Conservation (phyloP, 30 jellyfish, hydroid and myxozoan genomes). For the Pseudorhiza aurosa region DNA sequence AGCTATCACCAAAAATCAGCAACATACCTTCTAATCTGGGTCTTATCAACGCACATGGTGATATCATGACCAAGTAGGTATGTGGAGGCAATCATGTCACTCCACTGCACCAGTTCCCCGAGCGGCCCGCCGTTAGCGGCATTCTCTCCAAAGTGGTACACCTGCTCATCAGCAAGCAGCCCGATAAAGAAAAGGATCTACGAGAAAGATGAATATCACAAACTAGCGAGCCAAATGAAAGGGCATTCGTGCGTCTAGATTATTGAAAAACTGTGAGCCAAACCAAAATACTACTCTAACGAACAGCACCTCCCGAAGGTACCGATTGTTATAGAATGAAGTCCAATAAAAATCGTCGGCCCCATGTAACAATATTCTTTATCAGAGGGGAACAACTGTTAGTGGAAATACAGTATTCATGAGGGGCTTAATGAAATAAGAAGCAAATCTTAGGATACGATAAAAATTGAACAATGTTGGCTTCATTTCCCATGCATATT, state of each 20-base stretch:
- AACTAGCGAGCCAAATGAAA: background rate
- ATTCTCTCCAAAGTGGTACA: slow-evolving; percentile 74
- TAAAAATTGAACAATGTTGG: background rate
- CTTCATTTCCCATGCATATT: background rate
- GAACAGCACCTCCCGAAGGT: too few species aligned
- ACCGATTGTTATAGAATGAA: too few species aligned
- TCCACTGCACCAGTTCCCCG: slow-evolving; percentile 98
- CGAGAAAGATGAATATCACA: background rate
- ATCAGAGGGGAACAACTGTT: too few species aligned
- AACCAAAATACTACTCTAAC: too few species aligned
- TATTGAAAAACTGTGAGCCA: too few species aligned
- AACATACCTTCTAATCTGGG: slow-evolving; percentile 34
- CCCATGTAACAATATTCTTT: too few species aligned
- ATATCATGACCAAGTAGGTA: slow-evolving; percentile 93
- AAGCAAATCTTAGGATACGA: too few species aligned
- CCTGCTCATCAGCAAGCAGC: slow-evolving; percentile 87
- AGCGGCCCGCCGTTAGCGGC: slow-evolving; percentile 96
- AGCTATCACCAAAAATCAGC: too few species aligned
- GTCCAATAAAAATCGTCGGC: too few species aligned
- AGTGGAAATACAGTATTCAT: too few species aligned
- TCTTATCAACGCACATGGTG: slow-evolving; percentile 55
- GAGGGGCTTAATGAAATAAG: too few species aligned
- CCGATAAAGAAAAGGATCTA: slow-evolving; percentile 91
- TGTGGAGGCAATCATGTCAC: slow-evolving; percentile 77
- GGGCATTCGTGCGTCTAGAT: background rate